Evolutionary conservation across 2,113 vertebrate species (phyloP).

Genomic region (Budorcas taxicolor): DNA sequence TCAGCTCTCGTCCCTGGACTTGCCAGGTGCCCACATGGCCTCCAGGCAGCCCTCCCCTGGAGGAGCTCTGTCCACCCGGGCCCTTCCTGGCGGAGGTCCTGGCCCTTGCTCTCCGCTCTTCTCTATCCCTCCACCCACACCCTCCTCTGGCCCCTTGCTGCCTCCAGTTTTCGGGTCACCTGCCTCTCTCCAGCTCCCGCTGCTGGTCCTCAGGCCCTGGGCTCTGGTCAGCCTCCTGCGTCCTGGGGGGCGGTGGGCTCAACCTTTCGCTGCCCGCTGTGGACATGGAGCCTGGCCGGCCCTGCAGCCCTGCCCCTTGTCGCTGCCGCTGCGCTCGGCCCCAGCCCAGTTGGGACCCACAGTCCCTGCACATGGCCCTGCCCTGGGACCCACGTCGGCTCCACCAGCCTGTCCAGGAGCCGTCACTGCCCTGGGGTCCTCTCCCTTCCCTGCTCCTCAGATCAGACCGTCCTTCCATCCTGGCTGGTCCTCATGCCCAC

Average conservation of each 20-base stretch:
- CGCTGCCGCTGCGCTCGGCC: fast-evolving
- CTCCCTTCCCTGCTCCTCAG: not conserved
- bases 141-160: not conserved
- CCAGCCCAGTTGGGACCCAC: not conserved
- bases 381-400: not conserved
- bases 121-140: not conserved
- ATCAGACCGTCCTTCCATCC: not conserved
- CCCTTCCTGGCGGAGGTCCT: not conserved
- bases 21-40: fast-evolving
- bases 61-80: no score
- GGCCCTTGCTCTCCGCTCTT: not conserved
- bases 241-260: not conserved
- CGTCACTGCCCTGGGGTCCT: not conserved
- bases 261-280: fast-evolving
- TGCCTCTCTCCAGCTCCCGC: not conserved
- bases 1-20: not conserved
- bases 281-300: fast-evolving
- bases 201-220: not conserved
- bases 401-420: fast-evolving
- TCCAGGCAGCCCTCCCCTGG: fast-evolving
- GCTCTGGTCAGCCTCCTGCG: fast-evolving
- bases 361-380: fast-evolving
- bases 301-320: fast-evolving
- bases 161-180: not conserved
- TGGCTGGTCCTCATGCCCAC: not conserved